Base-by-base conservation (phyloP, 2,113 vertebrate species). In the Catharus bicknelli region DNA sequence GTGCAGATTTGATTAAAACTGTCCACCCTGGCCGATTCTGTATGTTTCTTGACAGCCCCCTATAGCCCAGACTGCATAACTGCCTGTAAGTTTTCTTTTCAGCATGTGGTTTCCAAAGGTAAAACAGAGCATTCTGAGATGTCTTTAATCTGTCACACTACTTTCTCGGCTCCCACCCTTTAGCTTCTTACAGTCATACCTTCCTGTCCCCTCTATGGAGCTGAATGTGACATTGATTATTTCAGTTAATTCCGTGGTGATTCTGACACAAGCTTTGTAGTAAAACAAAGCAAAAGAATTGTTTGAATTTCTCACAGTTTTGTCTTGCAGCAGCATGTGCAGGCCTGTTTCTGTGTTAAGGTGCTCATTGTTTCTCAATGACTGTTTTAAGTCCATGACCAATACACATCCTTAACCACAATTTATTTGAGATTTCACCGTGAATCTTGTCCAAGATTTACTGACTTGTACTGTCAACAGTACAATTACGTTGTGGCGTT, bases 41-140 rank as follows among this genome's bases (percentile, higher is more conserved):
- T 66, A 16, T 54, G 88, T 64, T 95, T 93, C 86, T 74, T 82
- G 77, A 94, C 84, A 85, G 78, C 85, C 91, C 90, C 75, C 91
- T 92, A 57, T 83, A 92, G 78, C 47, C 75, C 11, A 0, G 15
- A 69, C n/a, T 51, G 38, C 32, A 75, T 53, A 74, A 78, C 10
- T 55, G 30, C 45, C 62, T 78, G 0, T 43, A 53, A 48, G 2
- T 77, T 94, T 93, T 86, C 42, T 82, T 58, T 54, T 34, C 55
- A 88, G 30, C 8, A 2, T 47, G 22, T 57, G 40, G 55, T 59
- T 90, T 83, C 29, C 22, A 48, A 62, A 36, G 59, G 16, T 72
- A 48, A 87, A 85, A 47, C 19, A 74, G 74, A 89, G 26, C 19
- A 23, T 43, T 94, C 36, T 73, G 78, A 83, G 63, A 17, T 51